Base-by-base conservation (phyloP, 2,113 vertebrate species). In the Campylomormyrus tamandua region DNA sequence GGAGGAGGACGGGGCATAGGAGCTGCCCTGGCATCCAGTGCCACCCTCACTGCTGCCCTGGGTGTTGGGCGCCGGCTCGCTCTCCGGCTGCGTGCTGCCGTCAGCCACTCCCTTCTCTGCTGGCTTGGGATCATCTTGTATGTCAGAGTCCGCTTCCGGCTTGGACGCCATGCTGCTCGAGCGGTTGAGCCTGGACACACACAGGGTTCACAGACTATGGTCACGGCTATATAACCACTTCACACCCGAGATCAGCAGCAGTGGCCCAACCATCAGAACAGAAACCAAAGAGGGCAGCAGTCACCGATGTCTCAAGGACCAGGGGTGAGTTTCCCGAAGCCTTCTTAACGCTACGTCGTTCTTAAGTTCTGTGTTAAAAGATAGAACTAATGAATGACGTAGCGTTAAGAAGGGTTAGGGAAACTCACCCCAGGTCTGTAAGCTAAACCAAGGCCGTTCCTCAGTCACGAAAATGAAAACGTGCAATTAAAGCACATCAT, bases 141-240 rank as follows among this genome's bases (percentile, higher is more conserved):
- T 96, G 92, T 98, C 97, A 5, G 97, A 98, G 94, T 98, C 97
- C 3, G 97, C 97, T 94, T 99, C 98, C 95, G 97, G 97, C 94
- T 97, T 98, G 93, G 98, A 97, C 92, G 97, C 97, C 98, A 99
- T 99, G 93, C 96, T 98, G 95, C 96, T 97, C 93, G 97, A 97
- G 93, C 95, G 97, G 91, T 96, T 97, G 94, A 95, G 96, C 93
- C 98, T 99, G 94, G 89, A 94, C 19, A 58, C 7, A 84, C 52
- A 48, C 17, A 56, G 50, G 45, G 74, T 50, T n/a, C 35, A 45
- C 4, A 39, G 10, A 45, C 15, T 19, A 24, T 4, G 5, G 86
- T 50, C 17, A 62, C 5, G 13, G 31, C 39, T 48, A 66, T 4
- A 7, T 80, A 19, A 6, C 13, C 4, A n/a, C 74, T 5, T 42